phyloP scores from a whole-genome alignment of 2,888 invertebrate species.

The Eumacrocentrus americanus region DNA sequence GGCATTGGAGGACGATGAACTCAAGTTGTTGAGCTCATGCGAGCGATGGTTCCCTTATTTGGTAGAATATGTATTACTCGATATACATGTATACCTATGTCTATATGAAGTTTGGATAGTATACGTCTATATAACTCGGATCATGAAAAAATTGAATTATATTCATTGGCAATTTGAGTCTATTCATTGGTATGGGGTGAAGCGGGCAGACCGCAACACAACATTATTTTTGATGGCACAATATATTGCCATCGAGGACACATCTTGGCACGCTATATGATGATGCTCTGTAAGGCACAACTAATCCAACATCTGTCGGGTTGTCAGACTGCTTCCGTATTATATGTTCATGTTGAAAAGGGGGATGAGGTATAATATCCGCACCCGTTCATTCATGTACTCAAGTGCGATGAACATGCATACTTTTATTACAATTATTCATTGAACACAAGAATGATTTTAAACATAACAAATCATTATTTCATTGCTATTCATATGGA shows the following conservation, averaged over 20 bases:
- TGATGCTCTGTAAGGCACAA: background rate
- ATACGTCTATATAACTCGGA: background rate
- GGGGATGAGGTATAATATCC: too few species aligned
- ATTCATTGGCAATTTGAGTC: slow-evolving; percentile 53
- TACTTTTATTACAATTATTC: too few species aligned
- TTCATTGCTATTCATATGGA: too few species aligned
- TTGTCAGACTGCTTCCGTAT: too few species aligned
- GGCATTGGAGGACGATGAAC: slow-evolving; percentile 4
- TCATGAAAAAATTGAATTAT: background rate
- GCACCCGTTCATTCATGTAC: too few species aligned
- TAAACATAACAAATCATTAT: too few species aligned
- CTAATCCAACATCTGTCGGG: background rate
- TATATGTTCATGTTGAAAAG: too few species aligned
- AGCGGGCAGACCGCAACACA: slow-evolving; percentile 48
- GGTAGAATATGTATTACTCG: slow-evolving; percentile 1
- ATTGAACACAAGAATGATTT: too few species aligned
- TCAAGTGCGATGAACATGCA: too few species aligned
- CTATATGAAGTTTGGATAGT: too few species aligned
- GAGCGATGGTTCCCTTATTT: slow-evolving; percentile 17
- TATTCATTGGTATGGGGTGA: slow-evolving; percentile 51
- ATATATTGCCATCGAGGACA: too few species aligned
- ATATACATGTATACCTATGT: too few species aligned
- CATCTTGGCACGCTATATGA: background rate
- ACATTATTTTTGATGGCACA: slow-evolving; percentile 49
- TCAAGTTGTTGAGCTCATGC: background rate